Evolutionary conservation across 2,113 vertebrate genomes (phyloP), one percentile per base, ranked within the genome.

Genomic region (Scomber scombrus): DNA sequence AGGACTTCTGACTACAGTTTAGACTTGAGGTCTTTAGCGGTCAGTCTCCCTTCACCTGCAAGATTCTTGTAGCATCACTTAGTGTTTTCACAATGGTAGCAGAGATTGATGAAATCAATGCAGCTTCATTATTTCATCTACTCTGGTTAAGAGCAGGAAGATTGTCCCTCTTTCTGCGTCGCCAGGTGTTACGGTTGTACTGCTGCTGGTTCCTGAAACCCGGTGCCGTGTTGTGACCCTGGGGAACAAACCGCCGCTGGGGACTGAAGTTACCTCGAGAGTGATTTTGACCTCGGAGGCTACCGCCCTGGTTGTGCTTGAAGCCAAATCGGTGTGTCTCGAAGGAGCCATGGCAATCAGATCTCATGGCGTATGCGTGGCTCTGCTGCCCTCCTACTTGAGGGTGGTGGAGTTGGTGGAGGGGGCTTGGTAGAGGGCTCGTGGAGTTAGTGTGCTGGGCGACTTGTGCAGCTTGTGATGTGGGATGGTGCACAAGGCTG

Each of bases 161-260:
- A 81, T 88, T 95, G 80, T 97, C 97, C 92, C 95, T 93, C 86
- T 96, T 98, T 85, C 95, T 96, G 88, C 95, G 96, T 65, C 96
- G 93, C 96, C 96, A 97, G 85, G 94, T 94, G 31, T 91, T 95
- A 11, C 95, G 95, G 94, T 94, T 96, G 85, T 96, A 96, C 87
- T 96, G 97, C 76, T 96, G 95, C 83, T 97, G 96, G 78, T 96
- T 96, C 73, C 95, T 89, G 92, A 95, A 93, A 5, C 94, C 94
- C 1, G 81, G 88, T 70, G 91, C 91, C 0, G 93, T 62, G 81
- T 90, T 93, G 76, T 95, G 96, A 82, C 90, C 63, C 62, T 89
- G 90, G 54, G 80, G 74, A 56, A 57, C 75, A 19, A 89, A 89
- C 61, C 69, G 86, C 55, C 46, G 72, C 77, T 87, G 88, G 19